These are phyloP conservation scores for Rhizoglyphus robini DNA, from an alignment of 1,140 invertebrate species.

Conservation along the genomic window DNA sequence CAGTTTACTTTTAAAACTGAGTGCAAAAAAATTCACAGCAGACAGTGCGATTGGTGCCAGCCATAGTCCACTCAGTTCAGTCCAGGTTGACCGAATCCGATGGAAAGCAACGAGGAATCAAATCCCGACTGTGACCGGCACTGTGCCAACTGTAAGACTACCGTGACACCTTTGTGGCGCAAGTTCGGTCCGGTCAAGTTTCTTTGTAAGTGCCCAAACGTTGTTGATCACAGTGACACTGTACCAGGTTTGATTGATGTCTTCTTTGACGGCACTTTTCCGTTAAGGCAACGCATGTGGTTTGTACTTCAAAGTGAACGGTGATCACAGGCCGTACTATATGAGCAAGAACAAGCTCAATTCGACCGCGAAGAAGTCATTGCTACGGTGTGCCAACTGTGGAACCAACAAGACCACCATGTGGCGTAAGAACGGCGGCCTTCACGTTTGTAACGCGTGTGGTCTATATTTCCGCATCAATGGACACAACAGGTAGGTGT, in stretches of 20 bases:
- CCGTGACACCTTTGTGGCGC: conserved; percentile 31
- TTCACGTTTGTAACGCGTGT: conserved; percentile 97
- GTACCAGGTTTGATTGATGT: neutral
- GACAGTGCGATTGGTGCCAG: too few relatives aligned
- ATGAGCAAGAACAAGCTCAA: conserved; percentile 19
- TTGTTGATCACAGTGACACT: neutral
- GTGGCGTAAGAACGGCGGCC: conserved; percentile 68
- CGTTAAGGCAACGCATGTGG: conserved; percentile 84
- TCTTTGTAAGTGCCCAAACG: conserved; percentile 50
- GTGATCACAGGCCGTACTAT: conserved; percentile 33
- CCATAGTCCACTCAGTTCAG: too few relatives aligned
- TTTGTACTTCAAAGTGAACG: conserved; percentile 97
- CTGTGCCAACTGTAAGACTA: conserved; percentile 37
- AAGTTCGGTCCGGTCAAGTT: conserved; percentile 89
- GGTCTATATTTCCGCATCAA: conserved; percentile 93
- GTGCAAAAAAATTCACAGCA: too few relatives aligned
- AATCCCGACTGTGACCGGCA: conserved; percentile 25
- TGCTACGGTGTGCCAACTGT: conserved; percentile 50
- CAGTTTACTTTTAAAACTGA: too few relatives aligned
- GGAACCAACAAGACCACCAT: neutral
- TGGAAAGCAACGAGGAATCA: neutral
- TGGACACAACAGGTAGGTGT: conserved; percentile 46
- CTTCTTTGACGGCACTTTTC: too few relatives aligned
- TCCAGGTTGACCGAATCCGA: too few relatives aligned
- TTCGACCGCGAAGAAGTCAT: conserved; percentile 68